Base-by-base conservation (phyloP, 2,113 vertebrate species). In the Campylomormyrus tamandua region DNA sequence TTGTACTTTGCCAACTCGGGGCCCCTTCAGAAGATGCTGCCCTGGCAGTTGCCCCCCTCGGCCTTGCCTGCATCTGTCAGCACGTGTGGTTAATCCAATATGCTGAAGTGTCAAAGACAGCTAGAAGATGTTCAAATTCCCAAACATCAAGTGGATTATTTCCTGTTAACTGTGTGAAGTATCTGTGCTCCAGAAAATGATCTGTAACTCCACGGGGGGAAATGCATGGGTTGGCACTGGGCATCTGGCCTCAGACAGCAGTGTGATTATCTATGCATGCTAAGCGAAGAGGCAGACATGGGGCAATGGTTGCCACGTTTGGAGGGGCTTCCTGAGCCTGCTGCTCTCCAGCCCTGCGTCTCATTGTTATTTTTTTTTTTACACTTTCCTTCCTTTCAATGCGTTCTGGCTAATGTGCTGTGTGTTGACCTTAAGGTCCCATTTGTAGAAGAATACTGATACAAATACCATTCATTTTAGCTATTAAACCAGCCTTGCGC, bases 121-220 rank as follows among this genome's bases (percentile, higher is more conserved):
- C 58, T 66, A 66, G 11, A 66, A 11, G 19, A 66, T 31, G 42
- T 56, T 42, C 66, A 58, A 58, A 35, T 56, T 89, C 35, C 49
- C 53, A 8, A 88, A 88, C 86, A 56, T 31, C 48, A 52, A 77
- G 88, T 90, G 86, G 4, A 77, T 74, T 90, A 58, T 90, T 80
- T 87, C 66, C 52, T 88, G 62, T 49, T 50, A 66, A 77, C 52
- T 90, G 42, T 66, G 31, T 83, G 74, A 90, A 90, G 52, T 85
- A 88, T 88, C 39, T 83, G 70, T 90, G 7, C 70, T n/a, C 35
- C 52, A 53, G 35, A 90, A 90, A 90, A 88, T 83, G 5, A 39
- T 50, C 87, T 88, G 42, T 24, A 27, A 74, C 45, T 21, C 19
- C n/a, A 80, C 42, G 80, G 86, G 31, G 49, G 10, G 50, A 50